phyloP scores from a whole-genome alignment of 1,140 invertebrate species.

The Fopius arisanus region DNA sequence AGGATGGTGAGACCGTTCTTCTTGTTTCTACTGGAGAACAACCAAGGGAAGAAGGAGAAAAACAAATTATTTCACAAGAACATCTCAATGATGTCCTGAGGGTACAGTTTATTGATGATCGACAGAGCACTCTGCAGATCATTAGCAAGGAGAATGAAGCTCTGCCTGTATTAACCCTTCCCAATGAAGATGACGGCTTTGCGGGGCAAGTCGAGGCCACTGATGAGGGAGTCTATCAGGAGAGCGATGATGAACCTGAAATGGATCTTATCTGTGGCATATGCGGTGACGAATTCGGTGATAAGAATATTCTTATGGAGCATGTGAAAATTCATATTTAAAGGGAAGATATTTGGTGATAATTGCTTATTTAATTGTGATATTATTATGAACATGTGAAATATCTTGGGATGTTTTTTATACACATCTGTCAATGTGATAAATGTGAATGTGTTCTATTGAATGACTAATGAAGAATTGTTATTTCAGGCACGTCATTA shows the following conservation, averaged over 20 bases:
- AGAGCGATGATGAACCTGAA: conserved; percentile 43
- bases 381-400: too few species aligned
- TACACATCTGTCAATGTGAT: neutral
- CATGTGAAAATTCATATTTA: conserved; percentile 62
- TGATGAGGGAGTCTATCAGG: conserved; percentile 25
- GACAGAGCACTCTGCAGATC: conserved; percentile 20
- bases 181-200: neutral
- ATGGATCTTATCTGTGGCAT: conserved; percentile 54
- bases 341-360: too few species aligned
- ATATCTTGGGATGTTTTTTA: too few species aligned
- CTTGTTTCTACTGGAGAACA: neutral
- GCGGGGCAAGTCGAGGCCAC: neutral
- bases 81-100: conserved; percentile 1
- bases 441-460: too few species aligned
- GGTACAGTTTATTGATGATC: neutral
- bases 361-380: neutral
- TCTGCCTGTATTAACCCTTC: neutral
- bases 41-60: neutral
- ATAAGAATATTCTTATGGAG: conserved; percentile 57
- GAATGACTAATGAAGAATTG: too few species aligned
- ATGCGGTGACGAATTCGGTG: conserved; percentile 57
- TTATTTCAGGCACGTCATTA: too few species aligned
- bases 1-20: neutral
- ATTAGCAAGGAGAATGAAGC: conserved; percentile 25
- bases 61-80: neutral